Evolutionary conservation across 2,113 vertebrate species (phyloP).

Genomic region (Colinus virginianus): DNA sequence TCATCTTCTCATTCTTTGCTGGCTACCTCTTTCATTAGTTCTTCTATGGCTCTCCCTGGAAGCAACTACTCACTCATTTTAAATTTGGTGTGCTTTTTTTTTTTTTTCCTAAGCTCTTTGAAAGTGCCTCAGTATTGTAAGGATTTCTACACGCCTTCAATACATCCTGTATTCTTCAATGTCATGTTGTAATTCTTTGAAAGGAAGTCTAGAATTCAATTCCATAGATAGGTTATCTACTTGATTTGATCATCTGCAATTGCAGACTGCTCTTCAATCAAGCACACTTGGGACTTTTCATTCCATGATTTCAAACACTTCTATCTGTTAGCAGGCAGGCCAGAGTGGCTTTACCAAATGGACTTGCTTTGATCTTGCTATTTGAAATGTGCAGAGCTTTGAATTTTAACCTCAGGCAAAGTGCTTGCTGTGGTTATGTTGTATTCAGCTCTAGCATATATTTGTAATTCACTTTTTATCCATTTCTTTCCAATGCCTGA

Average conservation of each 20-base stretch:
- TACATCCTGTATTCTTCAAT: neutral
- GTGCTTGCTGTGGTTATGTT: neutral
- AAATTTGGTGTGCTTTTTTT: neutral
- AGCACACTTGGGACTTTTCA: slow-evolving; percentile 22
- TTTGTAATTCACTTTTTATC: slow-evolving; percentile 8
- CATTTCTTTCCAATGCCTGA: neutral
- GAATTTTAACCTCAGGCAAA: neutral
- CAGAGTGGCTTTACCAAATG: slow-evolving; percentile 26
- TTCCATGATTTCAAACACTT: slow-evolving; percentile 26
- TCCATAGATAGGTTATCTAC: slow-evolving; percentile 40
- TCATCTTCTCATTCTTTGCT: neutral
- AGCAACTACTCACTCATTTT: slow-evolving; percentile 11
- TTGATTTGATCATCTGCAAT: slow-evolving; percentile 26
- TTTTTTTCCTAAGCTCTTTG: neutral
- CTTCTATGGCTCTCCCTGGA: neutral
- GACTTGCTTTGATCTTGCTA: slow-evolving; percentile 7
- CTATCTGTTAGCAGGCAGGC: slow-evolving; percentile 15
- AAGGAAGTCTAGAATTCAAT: slow-evolving; percentile 52
- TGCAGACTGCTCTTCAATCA: slow-evolving; percentile 50
- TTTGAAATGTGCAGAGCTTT: slow-evolving; percentile 17
- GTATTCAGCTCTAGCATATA: neutral
- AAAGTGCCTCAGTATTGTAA: neutral
- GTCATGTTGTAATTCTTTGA: neutral
- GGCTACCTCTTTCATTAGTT: neutral
- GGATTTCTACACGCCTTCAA: neutral